A percentile compares a stretch with the other conserved stretches of the same genome.
These are phyloP conservation scores for Sinohyriopsis cumingii DNA, from an alignment of 2,888 invertebrate species.

Conservation along the genomic window DNA sequence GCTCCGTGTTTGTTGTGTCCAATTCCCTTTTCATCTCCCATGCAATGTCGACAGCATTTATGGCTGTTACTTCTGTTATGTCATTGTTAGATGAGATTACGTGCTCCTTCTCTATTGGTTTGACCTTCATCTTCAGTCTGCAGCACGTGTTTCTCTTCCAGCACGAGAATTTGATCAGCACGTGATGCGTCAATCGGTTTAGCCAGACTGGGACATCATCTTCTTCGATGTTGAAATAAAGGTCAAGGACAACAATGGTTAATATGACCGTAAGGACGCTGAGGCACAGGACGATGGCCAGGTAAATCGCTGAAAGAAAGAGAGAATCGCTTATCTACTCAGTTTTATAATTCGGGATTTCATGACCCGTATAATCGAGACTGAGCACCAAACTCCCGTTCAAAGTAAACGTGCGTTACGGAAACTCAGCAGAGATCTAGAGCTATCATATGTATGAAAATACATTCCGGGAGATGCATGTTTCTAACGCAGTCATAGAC, in stretches of 20 bases:
- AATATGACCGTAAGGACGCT: slow-evolving; percentile 34
- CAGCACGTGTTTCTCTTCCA: slow-evolving; percentile 16
- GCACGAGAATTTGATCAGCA: slow-evolving; percentile 20
- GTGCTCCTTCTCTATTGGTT: background rate
- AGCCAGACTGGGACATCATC: slow-evolving; percentile 27
- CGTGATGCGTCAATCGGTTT: slow-evolving; percentile 16
- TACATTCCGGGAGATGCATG: no score
- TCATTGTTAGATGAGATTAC: background rate
- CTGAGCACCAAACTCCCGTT: no score
- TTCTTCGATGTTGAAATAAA: slow-evolving; percentile 35
- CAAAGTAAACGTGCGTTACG: no score
- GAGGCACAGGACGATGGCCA: slow-evolving; percentile 30
- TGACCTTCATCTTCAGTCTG: background rate
- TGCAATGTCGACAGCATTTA: background rate
- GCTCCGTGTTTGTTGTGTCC: no score
- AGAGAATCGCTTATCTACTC: background rate
- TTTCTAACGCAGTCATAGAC: no score
- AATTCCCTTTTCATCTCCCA: background rate
- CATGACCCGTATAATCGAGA: no score
- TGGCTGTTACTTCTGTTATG: background rate
- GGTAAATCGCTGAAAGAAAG: slow-evolving; percentile 29
- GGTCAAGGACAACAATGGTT: slow-evolving; percentile 32
- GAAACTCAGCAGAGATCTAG: no score
- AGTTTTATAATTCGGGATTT: no score
- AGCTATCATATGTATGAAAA: no score